Conservation (phyloP, 2,888 invertebrate species). For the Rhorus exstirpatorius region DNA sequence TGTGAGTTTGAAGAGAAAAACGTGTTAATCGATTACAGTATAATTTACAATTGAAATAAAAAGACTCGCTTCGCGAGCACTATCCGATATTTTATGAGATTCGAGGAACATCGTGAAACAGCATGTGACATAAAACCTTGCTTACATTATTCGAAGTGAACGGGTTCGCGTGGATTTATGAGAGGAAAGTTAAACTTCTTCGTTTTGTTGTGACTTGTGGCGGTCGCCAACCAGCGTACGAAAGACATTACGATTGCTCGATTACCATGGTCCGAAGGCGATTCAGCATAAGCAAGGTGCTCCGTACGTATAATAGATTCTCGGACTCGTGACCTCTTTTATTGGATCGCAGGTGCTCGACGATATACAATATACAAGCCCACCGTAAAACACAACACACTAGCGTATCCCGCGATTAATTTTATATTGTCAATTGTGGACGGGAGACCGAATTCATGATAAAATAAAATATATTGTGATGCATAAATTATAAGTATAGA, state of each 20-base stretch:
- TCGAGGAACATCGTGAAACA: slow-evolving; percentile 9
- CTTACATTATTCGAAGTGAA: slow-evolving; percentile 44
- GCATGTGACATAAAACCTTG: slow-evolving; percentile 6
- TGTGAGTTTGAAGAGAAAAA: neutral
- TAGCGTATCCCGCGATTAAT: slow-evolving; percentile 17
- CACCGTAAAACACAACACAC: slow-evolving; percentile 23
- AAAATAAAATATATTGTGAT: slow-evolving; percentile 24
- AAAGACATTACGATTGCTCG: slow-evolving; percentile 61
- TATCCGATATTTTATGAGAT: slow-evolving; percentile 19
- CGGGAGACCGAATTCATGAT: slow-evolving; percentile 16
- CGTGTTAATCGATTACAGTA: slow-evolving; percentile 6
- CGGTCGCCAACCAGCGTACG: slow-evolving; percentile 44
- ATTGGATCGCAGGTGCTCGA: slow-evolving; percentile 58
- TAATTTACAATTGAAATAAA: slow-evolving; percentile 45
- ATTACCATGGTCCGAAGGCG: slow-evolving; percentile 41
- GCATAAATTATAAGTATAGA: slow-evolving; percentile 2
- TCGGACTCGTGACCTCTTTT: slow-evolving; percentile 54
- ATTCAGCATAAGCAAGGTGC: slow-evolving; percentile 55
- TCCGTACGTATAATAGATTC: slow-evolving; percentile 56
- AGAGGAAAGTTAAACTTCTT: slow-evolving; percentile 56
- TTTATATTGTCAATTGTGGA: slow-evolving; percentile 19
- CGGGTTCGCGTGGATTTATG: slow-evolving; percentile 57
- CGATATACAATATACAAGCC: slow-evolving; percentile 21
- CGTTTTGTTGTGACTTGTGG: slow-evolving; percentile 40
- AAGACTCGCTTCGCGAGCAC: slow-evolving; percentile 4